Conservation (phyloP, 2,888 invertebrate species). For the Eupeodes luniger region DNA sequence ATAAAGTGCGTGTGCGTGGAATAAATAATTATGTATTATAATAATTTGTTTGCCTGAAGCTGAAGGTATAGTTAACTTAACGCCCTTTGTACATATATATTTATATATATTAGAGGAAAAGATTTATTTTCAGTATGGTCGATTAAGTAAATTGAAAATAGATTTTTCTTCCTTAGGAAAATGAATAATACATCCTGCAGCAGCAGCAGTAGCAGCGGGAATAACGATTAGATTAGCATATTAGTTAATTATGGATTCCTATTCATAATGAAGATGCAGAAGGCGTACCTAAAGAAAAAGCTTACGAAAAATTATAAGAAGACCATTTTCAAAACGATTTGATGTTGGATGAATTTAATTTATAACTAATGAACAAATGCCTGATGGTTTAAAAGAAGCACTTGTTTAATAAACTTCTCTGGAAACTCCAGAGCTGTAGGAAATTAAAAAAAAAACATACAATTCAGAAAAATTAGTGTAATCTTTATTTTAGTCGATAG, state of each 20-base stretch:
- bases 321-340: no score
- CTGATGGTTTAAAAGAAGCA: no score
- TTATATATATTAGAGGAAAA: constrained; percentile 8
- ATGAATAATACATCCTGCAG: constrained; percentile 13
- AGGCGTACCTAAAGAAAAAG: no score
- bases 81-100: not conserved
- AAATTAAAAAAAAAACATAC: no score
- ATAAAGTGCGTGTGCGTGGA: constrained; percentile 12
- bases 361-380: no score
- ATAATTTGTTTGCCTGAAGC: not conserved
- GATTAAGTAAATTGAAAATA: not conserved
- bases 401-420: no score
- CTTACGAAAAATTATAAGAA: no score
- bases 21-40: constrained; percentile 11
- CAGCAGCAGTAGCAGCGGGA: not conserved
- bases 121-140: constrained; percentile 16
- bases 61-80: not conserved
- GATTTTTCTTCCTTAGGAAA: not conserved
- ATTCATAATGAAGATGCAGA: no score
- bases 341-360: no score
- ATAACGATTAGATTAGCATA: not conserved
- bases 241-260: not conserved
- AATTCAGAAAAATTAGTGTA: no score
- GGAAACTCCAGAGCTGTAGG: no score
- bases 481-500: no score